Evolutionary conservation across 1,140 invertebrate species (phyloP).

Genomic region (Drosophila kanapiae): DNA sequence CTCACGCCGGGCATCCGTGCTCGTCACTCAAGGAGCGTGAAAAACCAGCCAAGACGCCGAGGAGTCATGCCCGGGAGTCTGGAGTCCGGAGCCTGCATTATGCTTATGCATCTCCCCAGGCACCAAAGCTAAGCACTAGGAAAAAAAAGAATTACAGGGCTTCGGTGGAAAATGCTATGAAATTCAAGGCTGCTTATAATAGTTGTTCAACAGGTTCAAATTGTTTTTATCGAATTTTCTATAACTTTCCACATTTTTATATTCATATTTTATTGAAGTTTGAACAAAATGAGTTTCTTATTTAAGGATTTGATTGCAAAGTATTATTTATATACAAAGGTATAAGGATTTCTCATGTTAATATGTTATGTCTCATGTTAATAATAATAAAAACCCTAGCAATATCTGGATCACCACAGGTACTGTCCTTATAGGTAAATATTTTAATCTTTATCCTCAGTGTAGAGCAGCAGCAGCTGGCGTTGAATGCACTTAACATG

Average conservation of each 20-base stretch:
- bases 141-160: not conserved
- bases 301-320: too few relatives aligned
- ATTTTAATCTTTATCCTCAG: not conserved
- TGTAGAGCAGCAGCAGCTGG: constrained; percentile 37
- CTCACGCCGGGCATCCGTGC: constrained; percentile 58
- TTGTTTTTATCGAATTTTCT: too few relatives aligned
- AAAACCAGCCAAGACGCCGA: constrained; percentile 70
- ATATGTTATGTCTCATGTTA: too few relatives aligned
- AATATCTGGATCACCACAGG: too few relatives aligned
- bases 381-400: too few relatives aligned
- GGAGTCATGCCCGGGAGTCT: constrained; percentile 46
- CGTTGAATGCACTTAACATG: constrained; percentile 79
- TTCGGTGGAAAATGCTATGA: not conserved
- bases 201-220: too few relatives aligned
- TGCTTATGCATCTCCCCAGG: constrained; percentile 54
- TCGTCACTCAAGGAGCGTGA: constrained; percentile 74
- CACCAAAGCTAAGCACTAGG: constrained; percentile 16
- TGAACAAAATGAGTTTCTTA: too few relatives aligned
- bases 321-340: too few relatives aligned
- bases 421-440: not conserved
- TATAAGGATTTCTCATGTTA: not conserved
- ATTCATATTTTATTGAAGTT: too few relatives aligned
- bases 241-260: too few relatives aligned
- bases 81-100: constrained; percentile 55
- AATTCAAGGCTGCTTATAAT: not conserved